phyloP scores from a whole-genome alignment of 2,113 vertebrate genomes.

The Percina caprodes region DNA sequence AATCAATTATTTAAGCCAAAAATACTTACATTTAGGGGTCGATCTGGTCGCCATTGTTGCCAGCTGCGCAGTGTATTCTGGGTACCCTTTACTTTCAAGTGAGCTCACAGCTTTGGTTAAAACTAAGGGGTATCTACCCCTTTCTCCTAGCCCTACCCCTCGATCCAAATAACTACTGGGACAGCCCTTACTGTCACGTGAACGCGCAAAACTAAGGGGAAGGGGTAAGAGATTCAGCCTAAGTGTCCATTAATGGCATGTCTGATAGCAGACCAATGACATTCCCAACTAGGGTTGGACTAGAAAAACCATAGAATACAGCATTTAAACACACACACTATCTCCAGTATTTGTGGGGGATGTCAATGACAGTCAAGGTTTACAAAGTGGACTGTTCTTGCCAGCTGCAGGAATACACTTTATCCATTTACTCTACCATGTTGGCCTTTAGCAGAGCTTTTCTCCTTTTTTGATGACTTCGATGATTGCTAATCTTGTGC shows the following conservation, averaged over 20 bases:
- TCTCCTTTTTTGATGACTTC: conserved; percentile 57
- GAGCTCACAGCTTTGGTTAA: no score
- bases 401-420: conserved; percentile 6
- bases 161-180: no score
- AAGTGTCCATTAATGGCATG: conserved; percentile 48
- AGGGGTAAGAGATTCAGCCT: not conserved
- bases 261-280: conserved; percentile 26
- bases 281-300: not conserved
- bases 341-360: conserved; percentile 9
- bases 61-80: no score
- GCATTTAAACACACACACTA: not conserved
- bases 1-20: no score
- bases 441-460: conserved; percentile 38
- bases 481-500: conserved; percentile 54
- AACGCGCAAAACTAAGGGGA: no score
- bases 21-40: no score
- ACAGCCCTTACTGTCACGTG: no score
- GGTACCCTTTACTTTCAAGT: no score
- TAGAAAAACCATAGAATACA: not conserved
- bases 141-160: no score
- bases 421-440: conserved; percentile 19
- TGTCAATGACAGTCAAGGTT: conserved; percentile 46
- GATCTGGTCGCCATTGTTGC: no score
- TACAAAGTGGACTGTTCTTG: conserved; percentile 30
- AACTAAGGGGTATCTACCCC: no score